These are phyloP conservation scores for Drosophila varians DNA, from an alignment of 1,140 invertebrate species.

Conservation along the genomic window DNA sequence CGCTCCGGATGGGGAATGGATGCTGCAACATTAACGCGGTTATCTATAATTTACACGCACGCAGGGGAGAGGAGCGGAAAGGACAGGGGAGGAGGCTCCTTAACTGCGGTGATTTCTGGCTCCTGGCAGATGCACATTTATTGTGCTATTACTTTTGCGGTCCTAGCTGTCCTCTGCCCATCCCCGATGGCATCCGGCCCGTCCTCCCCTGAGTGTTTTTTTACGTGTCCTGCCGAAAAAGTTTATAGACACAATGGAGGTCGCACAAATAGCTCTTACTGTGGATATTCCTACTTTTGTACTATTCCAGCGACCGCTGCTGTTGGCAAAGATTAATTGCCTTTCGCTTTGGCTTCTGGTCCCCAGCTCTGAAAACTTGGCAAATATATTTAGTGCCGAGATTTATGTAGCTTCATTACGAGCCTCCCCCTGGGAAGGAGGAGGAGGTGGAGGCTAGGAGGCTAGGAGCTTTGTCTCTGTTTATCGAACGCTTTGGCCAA, in stretches of 20 bases:
- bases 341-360: constrained; percentile 33
- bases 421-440: background rate
- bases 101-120: constrained; percentile 51
- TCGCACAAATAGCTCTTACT: background rate
- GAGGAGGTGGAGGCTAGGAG: too few relatives aligned
- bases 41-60: constrained; percentile 78
- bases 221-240: constrained; percentile 38
- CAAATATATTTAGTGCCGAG: constrained; percentile 79
- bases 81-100: background rate
- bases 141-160: constrained; percentile 61
- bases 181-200: constrained; percentile 14
- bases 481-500: constrained; percentile 49
- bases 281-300: constrained; percentile 6
- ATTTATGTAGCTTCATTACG: constrained; percentile 78
- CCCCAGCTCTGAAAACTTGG: constrained; percentile 36
- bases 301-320: background rate
- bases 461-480: constrained; percentile 12
- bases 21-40: constrained; percentile 77
- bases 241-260: constrained; percentile 6
- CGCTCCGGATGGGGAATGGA: constrained; percentile 3
- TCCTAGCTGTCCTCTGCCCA: constrained; percentile 21
- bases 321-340: constrained; percentile 68
- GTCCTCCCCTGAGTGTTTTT: constrained; percentile 57
- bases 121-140: constrained; percentile 66
- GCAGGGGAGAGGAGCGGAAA: background rate